phyloP scores from a whole-genome alignment of 1,140 invertebrate species.

The Cecropterus lyciades region DNA sequence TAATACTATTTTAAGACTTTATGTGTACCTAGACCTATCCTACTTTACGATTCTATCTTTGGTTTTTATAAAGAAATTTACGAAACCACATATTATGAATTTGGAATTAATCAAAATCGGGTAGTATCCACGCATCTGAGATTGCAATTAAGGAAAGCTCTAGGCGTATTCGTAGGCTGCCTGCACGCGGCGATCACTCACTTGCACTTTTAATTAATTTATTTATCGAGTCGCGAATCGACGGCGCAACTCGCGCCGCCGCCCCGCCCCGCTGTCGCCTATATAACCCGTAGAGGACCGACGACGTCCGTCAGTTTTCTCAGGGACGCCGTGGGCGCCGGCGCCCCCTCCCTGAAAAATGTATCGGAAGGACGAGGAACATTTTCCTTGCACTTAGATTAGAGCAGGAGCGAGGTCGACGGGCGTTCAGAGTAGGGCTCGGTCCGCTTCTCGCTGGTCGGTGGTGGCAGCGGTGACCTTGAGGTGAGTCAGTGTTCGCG shows the following conservation, averaged over 20 bases:
- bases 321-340: constrained; percentile 67
- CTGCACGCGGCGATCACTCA: constrained; percentile 79
- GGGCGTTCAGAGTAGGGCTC: constrained; percentile 53
- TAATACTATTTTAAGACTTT: too few species aligned
- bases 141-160: constrained; percentile 77
- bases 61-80: too few species aligned
- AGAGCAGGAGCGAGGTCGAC: constrained; percentile 54
- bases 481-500: constrained; percentile 73
- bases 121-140: constrained; percentile 52
- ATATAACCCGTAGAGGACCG: constrained; percentile 68
- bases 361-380: constrained; percentile 68
- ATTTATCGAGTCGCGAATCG: constrained; percentile 82
- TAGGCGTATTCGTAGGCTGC: constrained; percentile 67
- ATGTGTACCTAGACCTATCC: too few species aligned
- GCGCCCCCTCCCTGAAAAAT: constrained; percentile 62
- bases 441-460: constrained; percentile 41
- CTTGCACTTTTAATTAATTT: constrained; percentile 85
- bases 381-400: constrained; percentile 59
- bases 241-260: constrained; percentile 79
- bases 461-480: constrained; percentile 62
- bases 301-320: constrained; percentile 79
- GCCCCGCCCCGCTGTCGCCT: constrained; percentile 70
- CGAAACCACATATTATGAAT: too few species aligned
- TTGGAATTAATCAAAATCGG: too few species aligned
- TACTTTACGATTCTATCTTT: too few species aligned